Evolutionary conservation across 2,113 vertebrate genomes (phyloP), one percentile per base, ranked within the genome.

Genomic region (Spea multiplicata): DNA sequence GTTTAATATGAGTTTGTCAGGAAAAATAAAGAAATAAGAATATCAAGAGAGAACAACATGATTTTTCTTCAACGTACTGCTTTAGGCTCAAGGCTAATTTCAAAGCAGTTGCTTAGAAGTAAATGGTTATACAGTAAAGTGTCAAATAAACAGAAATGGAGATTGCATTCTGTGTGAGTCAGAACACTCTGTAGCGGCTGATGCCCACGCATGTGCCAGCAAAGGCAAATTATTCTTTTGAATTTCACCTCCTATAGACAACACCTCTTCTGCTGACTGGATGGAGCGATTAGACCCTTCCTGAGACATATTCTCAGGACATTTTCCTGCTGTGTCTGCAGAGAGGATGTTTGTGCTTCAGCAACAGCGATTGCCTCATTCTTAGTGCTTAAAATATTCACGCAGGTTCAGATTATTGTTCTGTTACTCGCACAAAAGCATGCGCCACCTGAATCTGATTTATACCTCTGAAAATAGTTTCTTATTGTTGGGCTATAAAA

Each of bases 121-220:
- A 59, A 76, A 70, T 69, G 75, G 69, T 69, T 76, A 76, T 70
- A 76, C 66, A 76, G 65, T 69, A 70, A 76, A 10, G 45, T 69
- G 75, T 76, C 66, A 76, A 46, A 59, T 12, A 68, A 67, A 49
- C 44, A 76, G 50, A 69, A 76, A 69, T 49, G 52, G 53, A 70
- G 53, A 70, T 69, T 69, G n/a, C n/a, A n/a, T 76, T 10, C 65
- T 45, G 69, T 16, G 16, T 76, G 75, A 76, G 75, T 76, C 75
- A 76, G 75, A 76, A 69, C 66, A 68, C 45, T 61, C 44, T 69
- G 57, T 48, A 76, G 65, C 69, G 50, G 17, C 10, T 44, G 46
- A 44, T 76, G 75, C 75, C 75, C 75, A 76, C 75, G 75, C 75
- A 70, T 76, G 75, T 76, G 75, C 75, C 46, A 44, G 75, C 52